Conservation (phyloP, 2,113 vertebrate species). For the Lagopus muta region DNA sequence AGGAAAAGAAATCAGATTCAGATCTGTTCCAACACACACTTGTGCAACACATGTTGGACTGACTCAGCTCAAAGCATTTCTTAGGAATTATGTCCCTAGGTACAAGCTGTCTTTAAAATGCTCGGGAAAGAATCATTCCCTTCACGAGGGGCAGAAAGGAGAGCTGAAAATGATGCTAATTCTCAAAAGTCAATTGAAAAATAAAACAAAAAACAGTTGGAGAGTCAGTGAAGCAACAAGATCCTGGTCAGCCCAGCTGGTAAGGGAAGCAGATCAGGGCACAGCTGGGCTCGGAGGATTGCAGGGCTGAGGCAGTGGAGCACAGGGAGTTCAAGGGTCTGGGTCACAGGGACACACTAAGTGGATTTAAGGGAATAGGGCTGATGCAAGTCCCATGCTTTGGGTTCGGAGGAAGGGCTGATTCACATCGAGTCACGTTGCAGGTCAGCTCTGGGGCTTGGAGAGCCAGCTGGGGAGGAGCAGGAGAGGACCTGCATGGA, state of each 20-base stretch:
- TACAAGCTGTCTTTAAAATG: neutral
- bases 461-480: neutral
- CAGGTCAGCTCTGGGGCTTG: neutral
- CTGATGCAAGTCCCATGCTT: neutral
- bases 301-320: neutral
- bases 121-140: neutral
- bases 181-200: neutral
- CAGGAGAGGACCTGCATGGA: neutral
- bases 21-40: neutral
- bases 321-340: constrained; percentile 16
- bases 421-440: neutral
- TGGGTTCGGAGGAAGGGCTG: neutral
- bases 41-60: neutral
- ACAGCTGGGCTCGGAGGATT: neutral
- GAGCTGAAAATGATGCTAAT: neutral
- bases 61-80: neutral
- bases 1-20: neutral
- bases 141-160: accelerated
- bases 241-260: neutral
- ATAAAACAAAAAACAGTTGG: neutral
- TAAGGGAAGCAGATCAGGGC: neutral
- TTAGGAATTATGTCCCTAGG: neutral
- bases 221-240: neutral
- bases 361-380: constrained; percentile 30
- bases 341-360: neutral